A percentile compares a stretch with the other conserved stretches of the same genome.
Evolutionary conservation across 2,113 vertebrate genomes (phyloP).

Genomic region (Peromyscus maniculatus): DNA sequence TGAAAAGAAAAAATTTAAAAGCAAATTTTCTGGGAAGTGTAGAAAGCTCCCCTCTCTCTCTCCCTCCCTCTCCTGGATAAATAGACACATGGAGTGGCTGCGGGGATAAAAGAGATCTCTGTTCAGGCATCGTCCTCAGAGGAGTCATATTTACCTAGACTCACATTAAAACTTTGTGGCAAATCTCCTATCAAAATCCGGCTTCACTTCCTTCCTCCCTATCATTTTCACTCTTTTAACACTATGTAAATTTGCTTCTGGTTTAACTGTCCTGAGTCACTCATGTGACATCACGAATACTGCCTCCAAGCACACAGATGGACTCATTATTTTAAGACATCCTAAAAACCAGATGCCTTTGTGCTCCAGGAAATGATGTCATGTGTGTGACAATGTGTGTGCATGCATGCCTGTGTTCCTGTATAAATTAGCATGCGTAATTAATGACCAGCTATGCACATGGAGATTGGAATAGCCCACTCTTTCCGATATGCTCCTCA

Average conservation of each 20-base stretch:
- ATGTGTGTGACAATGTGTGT: neutral
- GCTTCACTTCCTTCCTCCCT: conserved; percentile 34
- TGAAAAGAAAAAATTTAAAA: conserved; percentile 18
- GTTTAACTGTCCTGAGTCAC: conserved; percentile 4
- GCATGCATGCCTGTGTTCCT: neutral
- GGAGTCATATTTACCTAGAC: neutral
- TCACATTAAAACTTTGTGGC: conserved; percentile 21
- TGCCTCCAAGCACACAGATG: conserved; percentile 36
- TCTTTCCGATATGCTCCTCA: neutral
- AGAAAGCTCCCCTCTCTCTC: conserved; percentile 5
- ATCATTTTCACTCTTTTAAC: conserved; percentile 3
- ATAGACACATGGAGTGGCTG: neutral
- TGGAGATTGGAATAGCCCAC: neutral
- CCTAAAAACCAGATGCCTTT: conserved; percentile 34
- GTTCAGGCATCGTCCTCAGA: neutral
- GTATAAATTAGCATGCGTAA: conserved; percentile 14
- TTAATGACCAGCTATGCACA: neutral
- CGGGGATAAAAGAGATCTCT: neutral
- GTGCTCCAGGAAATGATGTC: conserved; percentile 21
- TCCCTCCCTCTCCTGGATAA: neutral
- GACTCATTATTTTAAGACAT: conserved; percentile 34
- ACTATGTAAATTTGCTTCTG: conserved; percentile 44
- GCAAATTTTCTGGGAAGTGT: conserved; percentile 19
- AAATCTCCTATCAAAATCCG: neutral
- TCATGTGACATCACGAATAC: neutral